phyloP scores from a whole-genome alignment of 2,113 vertebrate genomes.

The Dasypus novemcinctus region DNA sequence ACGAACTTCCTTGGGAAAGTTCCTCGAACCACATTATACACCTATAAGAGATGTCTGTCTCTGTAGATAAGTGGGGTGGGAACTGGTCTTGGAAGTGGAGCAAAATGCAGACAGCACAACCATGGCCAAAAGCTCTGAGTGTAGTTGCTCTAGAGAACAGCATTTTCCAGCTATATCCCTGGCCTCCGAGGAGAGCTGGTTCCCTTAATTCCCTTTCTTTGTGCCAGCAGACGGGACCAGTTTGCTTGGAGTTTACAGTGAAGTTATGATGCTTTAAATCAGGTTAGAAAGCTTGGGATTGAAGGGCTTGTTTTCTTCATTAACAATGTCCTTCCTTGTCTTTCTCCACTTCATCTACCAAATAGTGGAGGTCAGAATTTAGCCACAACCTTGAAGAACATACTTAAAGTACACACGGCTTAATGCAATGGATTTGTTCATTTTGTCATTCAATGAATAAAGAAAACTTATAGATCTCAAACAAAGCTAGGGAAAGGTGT shows the following conservation, averaged over 20 bases:
- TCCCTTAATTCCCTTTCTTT: not conserved
- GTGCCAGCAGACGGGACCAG: conserved; percentile 65
- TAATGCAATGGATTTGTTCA: not conserved
- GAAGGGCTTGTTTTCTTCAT: not conserved
- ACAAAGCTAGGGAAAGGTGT: not conserved
- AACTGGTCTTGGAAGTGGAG: not conserved
- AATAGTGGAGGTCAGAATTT: not conserved
- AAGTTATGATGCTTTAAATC: conserved; percentile 63
- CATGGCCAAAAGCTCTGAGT: not conserved
- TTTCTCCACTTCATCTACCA: not conserved
- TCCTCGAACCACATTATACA: not conserved
- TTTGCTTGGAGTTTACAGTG: conserved; percentile 62
- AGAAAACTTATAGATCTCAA: not conserved
- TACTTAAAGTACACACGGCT: not conserved
- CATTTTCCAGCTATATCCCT: not conserved
- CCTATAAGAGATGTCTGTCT: not conserved
- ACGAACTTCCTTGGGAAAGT: not conserved
- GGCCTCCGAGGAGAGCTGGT: not conserved
- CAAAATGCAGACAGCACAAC: not conserved
- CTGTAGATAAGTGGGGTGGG: not conserved
- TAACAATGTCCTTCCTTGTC: not conserved
- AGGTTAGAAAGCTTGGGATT: conserved; percentile 37
- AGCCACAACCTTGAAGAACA: not conserved
- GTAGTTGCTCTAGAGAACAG: not conserved
- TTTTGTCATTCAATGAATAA: not conserved